Evolutionary conservation across 2,888 invertebrate species (phyloP).

Genomic region (Tinea semifulvella): DNA sequence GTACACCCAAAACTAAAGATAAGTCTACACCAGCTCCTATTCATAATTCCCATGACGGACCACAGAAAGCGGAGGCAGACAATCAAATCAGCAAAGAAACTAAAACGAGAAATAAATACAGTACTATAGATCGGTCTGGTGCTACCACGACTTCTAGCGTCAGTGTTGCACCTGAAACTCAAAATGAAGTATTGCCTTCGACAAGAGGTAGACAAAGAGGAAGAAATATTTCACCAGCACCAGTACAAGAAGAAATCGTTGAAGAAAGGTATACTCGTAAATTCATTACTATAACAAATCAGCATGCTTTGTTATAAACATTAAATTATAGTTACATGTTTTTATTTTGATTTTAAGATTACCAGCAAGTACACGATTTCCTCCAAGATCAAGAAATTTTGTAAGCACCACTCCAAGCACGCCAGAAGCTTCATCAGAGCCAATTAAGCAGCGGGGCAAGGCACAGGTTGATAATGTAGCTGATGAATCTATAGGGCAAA

Average conservation of each 20-base stretch:
- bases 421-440: slow-evolving; percentile 54
- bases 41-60: slow-evolving; percentile 70
- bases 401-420: slow-evolving; percentile 57
- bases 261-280: slow-evolving; percentile 48
- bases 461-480: slow-evolving; percentile 52
- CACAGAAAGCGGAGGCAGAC: slow-evolving; percentile 55
- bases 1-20: slow-evolving; percentile 37
- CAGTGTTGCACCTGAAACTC: slow-evolving; percentile 62
- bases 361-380: slow-evolving; percentile 87
- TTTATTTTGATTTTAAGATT: slow-evolving; percentile 56
- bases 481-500: slow-evolving; percentile 56
- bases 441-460: slow-evolving; percentile 37
- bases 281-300: neutral
- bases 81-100: slow-evolving; percentile 50
- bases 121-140: slow-evolving; percentile 58
- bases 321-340: neutral
- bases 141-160: slow-evolving; percentile 43
- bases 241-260: slow-evolving; percentile 60
- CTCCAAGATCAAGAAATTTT: slow-evolving; percentile 71
- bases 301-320: neutral
- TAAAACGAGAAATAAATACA: slow-evolving; percentile 64
- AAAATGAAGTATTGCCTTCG: slow-evolving; percentile 72
- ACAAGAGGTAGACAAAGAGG: slow-evolving; percentile 58
- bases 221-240: slow-evolving; percentile 50
- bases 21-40: slow-evolving; percentile 30